Conservation (phyloP, 1,140 invertebrate species). For the Monochamus saltuarius region DNA sequence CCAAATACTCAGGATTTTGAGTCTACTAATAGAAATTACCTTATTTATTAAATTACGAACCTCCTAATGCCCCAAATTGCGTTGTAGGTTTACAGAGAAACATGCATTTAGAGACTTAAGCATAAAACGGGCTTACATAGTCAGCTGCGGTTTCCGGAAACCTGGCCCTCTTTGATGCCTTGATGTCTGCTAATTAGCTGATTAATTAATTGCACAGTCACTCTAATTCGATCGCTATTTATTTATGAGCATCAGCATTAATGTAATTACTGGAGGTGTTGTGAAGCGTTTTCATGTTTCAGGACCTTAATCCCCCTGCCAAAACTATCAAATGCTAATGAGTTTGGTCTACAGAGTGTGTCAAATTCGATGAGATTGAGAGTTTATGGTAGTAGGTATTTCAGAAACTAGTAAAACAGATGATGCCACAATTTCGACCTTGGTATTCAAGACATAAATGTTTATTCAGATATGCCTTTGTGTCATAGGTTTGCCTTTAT, state of each 20-base stretch:
- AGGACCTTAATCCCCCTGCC: constrained; percentile 16
- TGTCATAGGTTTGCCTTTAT: too few species aligned
- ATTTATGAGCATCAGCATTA: constrained; percentile 48
- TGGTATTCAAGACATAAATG: too few species aligned
- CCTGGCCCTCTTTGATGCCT: constrained; percentile 42
- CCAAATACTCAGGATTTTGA: too few species aligned
- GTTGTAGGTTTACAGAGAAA: constrained; percentile 16
- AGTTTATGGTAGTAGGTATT: too few species aligned
- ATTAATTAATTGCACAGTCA: constrained; percentile 50
- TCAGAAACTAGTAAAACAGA: too few species aligned
- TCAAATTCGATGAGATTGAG: too few species aligned
- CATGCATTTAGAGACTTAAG: neutral
- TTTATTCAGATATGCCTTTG: too few species aligned
- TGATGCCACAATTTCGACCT: too few species aligned
- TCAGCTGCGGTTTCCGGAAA: constrained; percentile 33
- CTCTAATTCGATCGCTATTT: constrained; percentile 44
- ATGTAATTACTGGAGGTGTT: constrained; percentile 47
- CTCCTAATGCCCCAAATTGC: constrained; percentile 18
- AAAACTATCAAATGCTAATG: constrained; percentile 23
- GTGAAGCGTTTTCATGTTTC: constrained; percentile 22
- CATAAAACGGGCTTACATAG: constrained; percentile 15
- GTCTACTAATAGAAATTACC: neutral
- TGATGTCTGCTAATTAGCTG: constrained; percentile 48
- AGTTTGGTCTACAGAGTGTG: neutral
- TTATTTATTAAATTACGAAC: constrained; percentile 20